Base-by-base conservation (phyloP, 2,888 invertebrate species). In the Epiperipatus broadwayi region DNA sequence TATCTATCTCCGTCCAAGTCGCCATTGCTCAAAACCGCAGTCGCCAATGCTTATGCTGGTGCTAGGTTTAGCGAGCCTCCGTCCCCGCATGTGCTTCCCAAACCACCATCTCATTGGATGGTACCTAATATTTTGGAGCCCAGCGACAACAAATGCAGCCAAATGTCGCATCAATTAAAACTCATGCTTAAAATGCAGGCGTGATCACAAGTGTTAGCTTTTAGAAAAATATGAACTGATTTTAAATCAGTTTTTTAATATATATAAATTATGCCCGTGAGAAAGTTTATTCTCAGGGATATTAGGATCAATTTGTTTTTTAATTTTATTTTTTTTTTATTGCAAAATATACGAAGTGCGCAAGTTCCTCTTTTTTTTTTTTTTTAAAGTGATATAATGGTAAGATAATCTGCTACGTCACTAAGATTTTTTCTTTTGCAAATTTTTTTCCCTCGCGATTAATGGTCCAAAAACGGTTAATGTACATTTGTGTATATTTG, bases 51-150 rank as follows among this genome's bases (percentile, higher is more conserved):
- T 30, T 60, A 59, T 45, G 79, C 79, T 46, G 78, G 73, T 54
- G 75, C 78, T 56, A 79, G 78, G 59, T 80, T 78, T 66, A 77
- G 76, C 53, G 77, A 77, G 49, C 75, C 80, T 39, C 80, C 80
- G 36, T 71, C 76, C 41, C 77, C 80, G 31, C 71, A 72, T 49
- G 72, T 73, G 46, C 63, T 80, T 53, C 80, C 80, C 42, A 75
- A 73, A 56, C 80, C 80, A 50, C 80, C 80, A 42, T 68, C 69
- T 47, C 77, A 75, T 60, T 81, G 80, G 80, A 71, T 72, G 59
- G 42, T 29, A 16, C 41, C 41, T 14, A 40, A 41, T 10, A 30
- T 39, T n/a, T 28, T 37, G n/a, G 41, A 30, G 37, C 42, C 27
- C 37, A 29, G 42, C 32, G 33, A 34, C 21, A 39, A 42, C 22